Conservation (phyloP, 1,140 invertebrate species). For the Spodoptera litura region DNA sequence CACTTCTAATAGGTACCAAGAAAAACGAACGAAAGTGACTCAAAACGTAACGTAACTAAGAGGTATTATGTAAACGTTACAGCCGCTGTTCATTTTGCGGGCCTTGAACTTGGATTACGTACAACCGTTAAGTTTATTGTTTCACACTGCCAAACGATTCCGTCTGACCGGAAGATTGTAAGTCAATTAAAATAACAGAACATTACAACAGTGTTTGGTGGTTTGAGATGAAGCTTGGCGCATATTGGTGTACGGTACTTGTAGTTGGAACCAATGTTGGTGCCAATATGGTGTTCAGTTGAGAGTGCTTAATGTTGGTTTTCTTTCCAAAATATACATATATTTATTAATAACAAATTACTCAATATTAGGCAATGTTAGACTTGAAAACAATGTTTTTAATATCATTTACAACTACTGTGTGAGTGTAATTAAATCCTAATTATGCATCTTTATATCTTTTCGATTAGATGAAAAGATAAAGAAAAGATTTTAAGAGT, state of each 20-base stretch:
- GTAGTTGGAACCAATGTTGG: too few relatives aligned
- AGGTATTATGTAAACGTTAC: conserved; percentile 37
- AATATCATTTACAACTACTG: too few relatives aligned
- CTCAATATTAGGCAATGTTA: too few relatives aligned
- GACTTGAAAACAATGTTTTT: too few relatives aligned
- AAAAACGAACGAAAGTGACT: conserved; percentile 28
- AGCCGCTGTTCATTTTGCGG: conserved; percentile 1
- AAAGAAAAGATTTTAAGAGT: background rate
- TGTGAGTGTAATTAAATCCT: too few relatives aligned
- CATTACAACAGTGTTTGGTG: background rate
- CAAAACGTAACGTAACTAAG: conserved; percentile 12
- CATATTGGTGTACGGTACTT: too few relatives aligned
- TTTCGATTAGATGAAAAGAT: too few relatives aligned
- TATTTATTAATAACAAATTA: too few relatives aligned
- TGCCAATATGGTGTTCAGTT: too few relatives aligned
- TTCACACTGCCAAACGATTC: conserved; percentile 19
- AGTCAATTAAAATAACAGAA: conserved; percentile 39
- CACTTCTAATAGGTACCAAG: background rate
- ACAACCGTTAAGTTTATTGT: conserved; percentile 33
- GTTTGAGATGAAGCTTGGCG: background rate
- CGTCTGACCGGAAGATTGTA: conserved; percentile 17
- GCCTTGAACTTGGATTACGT: conserved; percentile 40
- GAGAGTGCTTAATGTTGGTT: too few relatives aligned
- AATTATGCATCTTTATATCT: too few relatives aligned
- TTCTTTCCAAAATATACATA: too few relatives aligned